Conservation (phyloP, 1,140 invertebrate genomes). For the Calliopsis andreniformis region DNA sequence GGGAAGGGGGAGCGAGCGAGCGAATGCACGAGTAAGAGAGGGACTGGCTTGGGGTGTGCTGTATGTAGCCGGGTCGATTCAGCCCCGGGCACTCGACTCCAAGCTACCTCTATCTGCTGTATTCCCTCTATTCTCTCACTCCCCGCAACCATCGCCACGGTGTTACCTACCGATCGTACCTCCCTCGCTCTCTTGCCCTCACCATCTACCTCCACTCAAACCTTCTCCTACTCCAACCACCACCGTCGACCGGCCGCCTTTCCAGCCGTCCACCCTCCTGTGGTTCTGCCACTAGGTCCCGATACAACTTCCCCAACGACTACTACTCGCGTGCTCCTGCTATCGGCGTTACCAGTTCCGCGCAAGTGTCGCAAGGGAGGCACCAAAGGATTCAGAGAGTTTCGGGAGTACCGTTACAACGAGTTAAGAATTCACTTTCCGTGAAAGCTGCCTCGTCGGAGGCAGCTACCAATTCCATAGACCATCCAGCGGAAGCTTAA, state of each 20-base stretch:
- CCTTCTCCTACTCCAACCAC: constrained; percentile 12
- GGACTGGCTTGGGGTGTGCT: constrained; percentile 74
- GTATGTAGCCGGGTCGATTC: constrained; percentile 80
- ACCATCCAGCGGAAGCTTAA: too few relatives aligned
- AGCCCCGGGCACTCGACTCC: constrained; percentile 71
- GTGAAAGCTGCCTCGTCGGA: constrained; percentile 25
- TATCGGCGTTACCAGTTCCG: constrained; percentile 44
- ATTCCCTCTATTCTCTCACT: constrained; percentile 72
- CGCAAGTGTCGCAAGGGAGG: constrained; percentile 27
- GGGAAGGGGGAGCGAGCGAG: constrained; percentile 52
- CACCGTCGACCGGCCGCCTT: constrained; percentile 24
- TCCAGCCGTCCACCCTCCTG: constrained; percentile 51
- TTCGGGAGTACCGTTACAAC: too few relatives aligned
- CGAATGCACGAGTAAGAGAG: constrained; percentile 71
- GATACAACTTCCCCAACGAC: constrained; percentile 66
- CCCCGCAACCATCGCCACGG: constrained; percentile 67
- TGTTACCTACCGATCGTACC: constrained; percentile 62
- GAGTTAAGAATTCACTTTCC: constrained; percentile 60
- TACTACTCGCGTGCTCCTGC: constrained; percentile 57
- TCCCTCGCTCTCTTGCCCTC: constrained; percentile 37
- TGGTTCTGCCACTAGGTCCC: constrained; percentile 65
- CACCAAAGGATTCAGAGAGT: too few relatives aligned
- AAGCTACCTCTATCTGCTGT: constrained; percentile 78
- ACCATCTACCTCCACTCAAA: constrained; percentile 10
- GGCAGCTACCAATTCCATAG: constrained; percentile 6